Conservation (phyloP, 2,113 vertebrate species). For the Seriola rivoliana region DNA sequence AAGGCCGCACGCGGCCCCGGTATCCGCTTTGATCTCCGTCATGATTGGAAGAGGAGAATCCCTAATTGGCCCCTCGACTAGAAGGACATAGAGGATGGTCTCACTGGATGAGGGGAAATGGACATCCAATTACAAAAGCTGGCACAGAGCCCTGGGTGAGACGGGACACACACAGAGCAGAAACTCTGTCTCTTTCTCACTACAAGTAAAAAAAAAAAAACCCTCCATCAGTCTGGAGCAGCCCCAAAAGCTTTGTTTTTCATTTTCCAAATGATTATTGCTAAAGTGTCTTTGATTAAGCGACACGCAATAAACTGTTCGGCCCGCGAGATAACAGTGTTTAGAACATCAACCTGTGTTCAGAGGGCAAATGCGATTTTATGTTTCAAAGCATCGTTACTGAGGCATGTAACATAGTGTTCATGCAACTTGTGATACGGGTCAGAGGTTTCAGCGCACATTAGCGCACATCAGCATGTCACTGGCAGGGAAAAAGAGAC, state of each 20-base stretch:
- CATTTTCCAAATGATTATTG: conserved; percentile 19
- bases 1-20: conserved; percentile 15
- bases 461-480: conserved; percentile 29
- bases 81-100: conserved; percentile 58
- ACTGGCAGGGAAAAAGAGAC: conserved; percentile 9
- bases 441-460: conserved; percentile 44
- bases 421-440: conserved; percentile 54
- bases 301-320: conserved; percentile 10
- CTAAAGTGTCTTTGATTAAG: conserved; percentile 37
- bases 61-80: conserved; percentile 57
- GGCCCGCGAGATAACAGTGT: conserved; percentile 23
- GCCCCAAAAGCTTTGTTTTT: conserved; percentile 44
- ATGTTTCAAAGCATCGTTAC: not conserved
- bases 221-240: conserved; percentile 30
- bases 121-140: conserved; percentile 63
- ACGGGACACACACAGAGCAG: conserved; percentile 21
- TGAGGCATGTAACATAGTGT: conserved; percentile 6
- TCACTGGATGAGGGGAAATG: conserved; percentile 58
- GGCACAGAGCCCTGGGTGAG: conserved; percentile 34
- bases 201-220: conserved; percentile 13
- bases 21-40: conserved; percentile 65
- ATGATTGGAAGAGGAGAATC: conserved; percentile 44
- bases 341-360: conserved; percentile 8
- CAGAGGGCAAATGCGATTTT: conserved; percentile 4
- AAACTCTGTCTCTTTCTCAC: conserved; percentile 5